Conservation (phyloP, 2,113 vertebrate species). For the Gulo gulo region DNA sequence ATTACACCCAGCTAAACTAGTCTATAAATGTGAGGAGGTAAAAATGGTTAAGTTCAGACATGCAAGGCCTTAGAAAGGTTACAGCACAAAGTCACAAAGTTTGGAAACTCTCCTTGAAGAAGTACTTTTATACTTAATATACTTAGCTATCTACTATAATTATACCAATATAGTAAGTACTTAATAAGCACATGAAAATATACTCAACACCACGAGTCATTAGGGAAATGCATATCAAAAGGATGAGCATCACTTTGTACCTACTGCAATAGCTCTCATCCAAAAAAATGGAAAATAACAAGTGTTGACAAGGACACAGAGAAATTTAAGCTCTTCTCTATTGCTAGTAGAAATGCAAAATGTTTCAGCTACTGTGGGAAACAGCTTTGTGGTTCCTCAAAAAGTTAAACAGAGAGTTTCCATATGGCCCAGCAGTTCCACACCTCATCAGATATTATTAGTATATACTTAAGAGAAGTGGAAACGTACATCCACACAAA, state of each 20-base stretch:
- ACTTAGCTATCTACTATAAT: not conserved
- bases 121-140: not conserved
- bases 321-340: not conserved
- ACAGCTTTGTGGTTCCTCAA: not conserved
- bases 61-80: not conserved
- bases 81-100: not conserved
- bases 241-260: not conserved
- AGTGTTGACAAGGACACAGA: not conserved
- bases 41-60: not conserved
- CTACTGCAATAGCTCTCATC: not conserved
- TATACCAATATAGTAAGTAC: not conserved
- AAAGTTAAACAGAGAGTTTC: not conserved
- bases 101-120: not conserved
- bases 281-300: not conserved
- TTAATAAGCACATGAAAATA: conserved; percentile 17
- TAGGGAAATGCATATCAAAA: not conserved
- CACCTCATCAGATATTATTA: not conserved
- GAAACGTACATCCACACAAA: not conserved
- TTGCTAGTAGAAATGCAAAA: not conserved
- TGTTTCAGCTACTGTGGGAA: not conserved
- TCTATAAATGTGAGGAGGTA: not conserved
- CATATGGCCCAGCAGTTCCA: not conserved
- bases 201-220: not conserved
- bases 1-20: not conserved
- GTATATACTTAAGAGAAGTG: not conserved